Percentiles rank a stretch among this genome's conserved stretches.
phyloP scores from a whole-genome alignment of 2,888 invertebrate species.

The Stratiomys singularior region DNA sequence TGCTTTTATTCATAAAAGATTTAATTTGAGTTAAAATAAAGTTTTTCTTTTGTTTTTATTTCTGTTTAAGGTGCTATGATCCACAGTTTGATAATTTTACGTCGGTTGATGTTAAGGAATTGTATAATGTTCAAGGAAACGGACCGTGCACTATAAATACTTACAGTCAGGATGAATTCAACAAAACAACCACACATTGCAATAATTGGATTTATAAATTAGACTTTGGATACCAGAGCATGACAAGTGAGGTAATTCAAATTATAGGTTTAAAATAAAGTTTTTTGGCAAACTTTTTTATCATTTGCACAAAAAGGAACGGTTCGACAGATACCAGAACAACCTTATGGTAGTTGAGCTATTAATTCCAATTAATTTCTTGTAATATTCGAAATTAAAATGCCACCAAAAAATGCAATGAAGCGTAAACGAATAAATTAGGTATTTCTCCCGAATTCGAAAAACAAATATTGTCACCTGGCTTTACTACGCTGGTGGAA shows the following conservation, averaged over 20 bases:
- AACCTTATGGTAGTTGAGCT: too few species aligned
- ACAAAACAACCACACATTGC: conserved; percentile 56
- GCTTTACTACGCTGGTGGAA: too few species aligned
- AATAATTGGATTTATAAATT: conserved; percentile 69
- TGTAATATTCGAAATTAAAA: too few species aligned
- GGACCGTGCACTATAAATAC: conserved; percentile 47
- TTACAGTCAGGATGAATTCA: not conserved
- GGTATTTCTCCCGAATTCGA: too few species aligned
- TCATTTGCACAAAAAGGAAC: too few species aligned
- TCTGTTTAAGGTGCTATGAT: conserved; percentile 39
- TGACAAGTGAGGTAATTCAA: conserved; percentile 71
- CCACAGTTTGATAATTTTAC: conserved; percentile 47
- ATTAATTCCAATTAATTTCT: too few species aligned
- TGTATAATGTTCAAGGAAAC: conserved; percentile 48
- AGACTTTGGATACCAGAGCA: conserved; percentile 69
- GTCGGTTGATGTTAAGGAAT: conserved; percentile 46
- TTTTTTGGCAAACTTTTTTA: too few species aligned
- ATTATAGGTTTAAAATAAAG: not conserved
- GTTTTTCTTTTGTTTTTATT: not conserved
- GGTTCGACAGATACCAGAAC: too few species aligned
- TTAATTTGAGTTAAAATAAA: not conserved
- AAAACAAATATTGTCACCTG: too few species aligned
- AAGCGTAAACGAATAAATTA: too few species aligned
- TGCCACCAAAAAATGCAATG: too few species aligned
- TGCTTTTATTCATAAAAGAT: not conserved